Base-by-base conservation (phyloP, 2,888 invertebrate species). In the Synanthedon formicaeformis region DNA sequence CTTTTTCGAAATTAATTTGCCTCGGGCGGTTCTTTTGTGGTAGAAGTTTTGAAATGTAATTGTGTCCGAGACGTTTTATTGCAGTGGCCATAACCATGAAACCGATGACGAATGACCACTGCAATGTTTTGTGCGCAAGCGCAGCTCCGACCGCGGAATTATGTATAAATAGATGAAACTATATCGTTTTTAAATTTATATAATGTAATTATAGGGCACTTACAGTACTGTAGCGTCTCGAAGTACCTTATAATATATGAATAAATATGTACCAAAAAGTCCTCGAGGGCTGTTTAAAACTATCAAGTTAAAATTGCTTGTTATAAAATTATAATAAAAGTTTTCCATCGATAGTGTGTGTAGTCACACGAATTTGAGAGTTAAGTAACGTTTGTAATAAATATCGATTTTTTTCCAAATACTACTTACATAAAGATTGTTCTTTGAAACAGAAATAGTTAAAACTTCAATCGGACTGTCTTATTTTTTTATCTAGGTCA, bases 401-500 rank as follows among this genome's bases (percentile, higher is more conserved):
- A 34, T 34, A 34, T 65, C 59, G 60, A 66, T 66, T 68, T 67
- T 23, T 62, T 62, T 60, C 58, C 56, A 52, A 53, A 51, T 58
- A 56, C 62, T 56, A 56, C 56, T n/a, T 56, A 58, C 61, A 58
- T 58, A 56, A 57, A 10, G 49, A 8, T 49, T 18, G 49, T 45
- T 13, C 45, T 10, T 49, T 49, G 16, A 16, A 49, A 12, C 16
- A 23, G 12, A 13, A 61, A 69, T 70, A 70, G 72, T 69, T 70
- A 73, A 70, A 73, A 79, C 77, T 78, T 79, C 77, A 80, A 83
- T 85, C 73, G 78, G 80, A 85, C 82, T 85, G 85, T 85, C 83
- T 85, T 85, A 85, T 86, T 86, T 84, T 86, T 87, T 83, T 83
- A 83, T 79, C 78, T 81, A 84, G 84, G 81, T 85, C 83, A 82